Conservation (phyloP, 1,140 invertebrate species). For the Geopemphigus sp. region DNA sequence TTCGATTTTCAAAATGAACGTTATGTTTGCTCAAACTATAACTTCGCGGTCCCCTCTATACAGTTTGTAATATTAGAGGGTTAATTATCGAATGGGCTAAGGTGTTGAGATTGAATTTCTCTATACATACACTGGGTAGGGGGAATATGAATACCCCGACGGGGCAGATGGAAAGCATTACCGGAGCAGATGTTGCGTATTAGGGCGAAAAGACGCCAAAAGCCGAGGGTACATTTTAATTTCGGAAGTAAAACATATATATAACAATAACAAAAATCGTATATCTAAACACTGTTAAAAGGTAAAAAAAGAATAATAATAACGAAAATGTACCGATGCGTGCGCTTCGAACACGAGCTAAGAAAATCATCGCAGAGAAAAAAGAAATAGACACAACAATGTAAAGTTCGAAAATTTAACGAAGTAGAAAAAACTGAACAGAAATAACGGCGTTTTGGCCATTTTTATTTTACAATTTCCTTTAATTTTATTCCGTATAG, state of each 20-base stretch:
- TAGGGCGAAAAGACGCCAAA: slow-evolving; percentile 28
- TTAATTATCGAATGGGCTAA: slow-evolving; percentile 44
- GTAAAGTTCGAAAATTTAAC: slow-evolving; percentile 14
- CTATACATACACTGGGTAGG: neutral
- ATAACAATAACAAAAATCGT: slow-evolving; percentile 4
- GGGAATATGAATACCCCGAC: neutral
- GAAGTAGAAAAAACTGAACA: slow-evolving; percentile 29
- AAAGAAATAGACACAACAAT: neutral
- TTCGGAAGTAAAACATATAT: slow-evolving; percentile 7
- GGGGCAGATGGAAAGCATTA: slow-evolving; percentile 29
- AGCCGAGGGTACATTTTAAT: slow-evolving; percentile 33
- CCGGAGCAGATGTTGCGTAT: slow-evolving; percentile 46
- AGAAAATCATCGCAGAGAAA: neutral
- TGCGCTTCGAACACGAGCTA: slow-evolving; percentile 13
- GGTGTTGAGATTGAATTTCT: slow-evolving; percentile 47
- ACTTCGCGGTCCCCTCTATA: neutral
- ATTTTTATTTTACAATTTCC: slow-evolving; percentile 32
- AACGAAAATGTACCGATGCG: neutral
- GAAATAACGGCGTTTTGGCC: neutral
- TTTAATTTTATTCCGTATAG: neutral
- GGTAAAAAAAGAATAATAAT: neutral
- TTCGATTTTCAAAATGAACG: neutral
- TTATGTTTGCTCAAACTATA: slow-evolving; percentile 11
- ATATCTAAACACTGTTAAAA: slow-evolving; percentile 20
- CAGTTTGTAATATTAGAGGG: slow-evolving; percentile 22